A percentile compares a stretch with the other conserved stretches of the same genome.
These are phyloP conservation scores for Lycocerus yunnanus DNA, from an alignment of 2,888 invertebrate genomes.

Conservation along the genomic window DNA sequence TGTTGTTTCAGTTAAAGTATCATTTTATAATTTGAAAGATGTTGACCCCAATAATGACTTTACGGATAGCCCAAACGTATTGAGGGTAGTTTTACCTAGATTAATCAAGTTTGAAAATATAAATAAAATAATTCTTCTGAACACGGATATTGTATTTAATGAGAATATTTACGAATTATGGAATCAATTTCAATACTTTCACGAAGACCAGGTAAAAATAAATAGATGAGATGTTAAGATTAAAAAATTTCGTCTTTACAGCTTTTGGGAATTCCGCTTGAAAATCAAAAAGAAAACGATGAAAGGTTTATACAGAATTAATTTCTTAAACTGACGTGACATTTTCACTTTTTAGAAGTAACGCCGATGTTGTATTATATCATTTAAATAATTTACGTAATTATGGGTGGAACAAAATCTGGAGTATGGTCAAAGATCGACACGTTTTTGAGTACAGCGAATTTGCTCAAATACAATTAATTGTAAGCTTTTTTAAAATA, in stretches of 20 bases:
- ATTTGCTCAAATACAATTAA: conserved; percentile 90
- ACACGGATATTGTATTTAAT: conserved; percentile 83
- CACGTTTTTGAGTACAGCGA: conserved; percentile 69
- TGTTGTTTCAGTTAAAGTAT: background rate
- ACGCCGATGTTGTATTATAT: conserved; percentile 83
- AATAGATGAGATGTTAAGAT: too few relatives aligned
- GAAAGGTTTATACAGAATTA: background rate
- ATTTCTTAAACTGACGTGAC: background rate
- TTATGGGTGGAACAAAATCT: conserved; percentile 73
- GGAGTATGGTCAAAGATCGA: conserved; percentile 74
- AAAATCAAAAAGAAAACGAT: conserved; percentile 59
- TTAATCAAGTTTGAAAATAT: conserved; percentile 54
- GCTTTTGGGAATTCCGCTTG: conserved; percentile 79
- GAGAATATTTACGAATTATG: conserved; percentile 82
- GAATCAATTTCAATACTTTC: conserved; percentile 75
- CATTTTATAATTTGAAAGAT: background rate
- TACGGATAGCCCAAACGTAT: background rate
- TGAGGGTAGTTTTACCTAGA: background rate
- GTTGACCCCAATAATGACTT: background rate
- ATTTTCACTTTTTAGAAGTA: conserved; percentile 58
- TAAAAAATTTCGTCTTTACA: conserved; percentile 44
- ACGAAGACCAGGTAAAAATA: conserved; percentile 63
- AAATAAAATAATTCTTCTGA: conserved; percentile 76
- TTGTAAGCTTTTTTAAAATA: conserved; percentile 78
- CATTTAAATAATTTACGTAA: conserved; percentile 71